phyloP scores from a whole-genome alignment of 2,888 invertebrate genomes.

The Vannuccia rotundouncinata region DNA sequence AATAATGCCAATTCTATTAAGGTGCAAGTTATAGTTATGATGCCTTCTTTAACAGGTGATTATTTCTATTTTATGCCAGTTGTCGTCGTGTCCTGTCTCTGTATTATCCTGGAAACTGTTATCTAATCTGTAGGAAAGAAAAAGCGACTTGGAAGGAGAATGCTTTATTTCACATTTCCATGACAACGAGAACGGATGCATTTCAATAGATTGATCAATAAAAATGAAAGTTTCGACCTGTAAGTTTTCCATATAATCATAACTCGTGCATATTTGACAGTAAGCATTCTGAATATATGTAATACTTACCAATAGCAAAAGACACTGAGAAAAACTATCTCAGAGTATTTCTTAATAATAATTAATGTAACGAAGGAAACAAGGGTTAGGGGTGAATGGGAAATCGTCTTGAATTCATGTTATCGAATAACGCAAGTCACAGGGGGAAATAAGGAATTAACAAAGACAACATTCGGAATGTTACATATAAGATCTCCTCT shows the following conservation, averaged over 20 bases:
- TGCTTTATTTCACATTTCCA: slow-evolving; percentile 10
- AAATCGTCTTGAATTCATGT: not conserved
- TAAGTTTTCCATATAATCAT: not conserved
- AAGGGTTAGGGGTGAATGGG: not conserved
- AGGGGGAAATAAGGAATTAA: no score
- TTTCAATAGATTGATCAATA: slow-evolving; percentile 26
- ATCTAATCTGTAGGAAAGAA: not conserved
- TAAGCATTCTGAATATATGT: not conserved
- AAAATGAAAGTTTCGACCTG: slow-evolving; percentile 9
- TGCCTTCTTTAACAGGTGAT: not conserved
- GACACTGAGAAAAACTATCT: not conserved
- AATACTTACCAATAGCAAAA: not conserved
- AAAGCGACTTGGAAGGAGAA: not conserved
- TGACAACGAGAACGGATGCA: slow-evolving; percentile 6
- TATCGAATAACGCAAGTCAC: not conserved
- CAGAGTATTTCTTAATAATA: not conserved
- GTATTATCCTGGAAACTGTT: slow-evolving; percentile 3
- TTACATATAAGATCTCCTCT: no score
- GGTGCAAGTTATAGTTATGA: not conserved
- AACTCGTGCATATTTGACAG: not conserved
- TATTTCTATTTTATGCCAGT: not conserved
- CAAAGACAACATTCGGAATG: no score
- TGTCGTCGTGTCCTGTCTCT: not conserved
- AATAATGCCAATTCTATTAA: not conserved
- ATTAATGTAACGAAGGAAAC: not conserved